Evolutionary conservation across 2,113 vertebrate species (phyloP), one percentile per base, ranked within the genome.

Genomic region (Macrotis lagotis): DNA sequence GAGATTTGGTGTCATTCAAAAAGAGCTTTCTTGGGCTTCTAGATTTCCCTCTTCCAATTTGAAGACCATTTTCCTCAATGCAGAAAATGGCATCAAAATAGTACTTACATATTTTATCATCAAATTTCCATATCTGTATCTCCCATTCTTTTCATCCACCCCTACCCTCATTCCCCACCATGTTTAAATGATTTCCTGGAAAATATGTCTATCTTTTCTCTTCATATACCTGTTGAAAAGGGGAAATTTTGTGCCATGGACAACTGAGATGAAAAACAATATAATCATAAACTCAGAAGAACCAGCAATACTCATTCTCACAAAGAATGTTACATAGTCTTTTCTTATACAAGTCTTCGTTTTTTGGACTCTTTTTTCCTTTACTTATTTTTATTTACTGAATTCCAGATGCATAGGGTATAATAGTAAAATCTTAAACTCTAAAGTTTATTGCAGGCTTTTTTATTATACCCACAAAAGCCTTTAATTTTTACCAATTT

Each of bases 1-100:
- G 52, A 91, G 0, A 22, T 44, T 74, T 93, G 66, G 93, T 66
- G 10, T 94, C 50, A 91, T 88, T 95, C 94, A 92, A 90, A 92
- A 31, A 53, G 91, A 31, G 92, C 31, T 31, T 74, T 93, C 37
- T 53, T 50, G n/a, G 59, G 74, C 66, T 94, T 96, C 52, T 12
- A 24, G 83, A 91, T 92, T 37, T 28, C n/a, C 66, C 91, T 66
- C 51, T 66, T 48, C 59, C 47, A 31, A 6, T 26, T 0, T 24
- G 31, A 6, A 37, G 25, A 44, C 51, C 37, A 59, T 94, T 93
- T 91, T 88, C 90, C 90, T 91, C 88, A 48, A 94, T 59, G 74
- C 51, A 92, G 49, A 96, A 49, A 28, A 49, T 91, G 74, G 47
- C 90, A 48, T 16, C 37, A 51, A 92, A 66, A 93, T 26, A 89